phyloP scores from a whole-genome alignment of 2,113 vertebrate species.

The Perccottus glenii region DNA sequence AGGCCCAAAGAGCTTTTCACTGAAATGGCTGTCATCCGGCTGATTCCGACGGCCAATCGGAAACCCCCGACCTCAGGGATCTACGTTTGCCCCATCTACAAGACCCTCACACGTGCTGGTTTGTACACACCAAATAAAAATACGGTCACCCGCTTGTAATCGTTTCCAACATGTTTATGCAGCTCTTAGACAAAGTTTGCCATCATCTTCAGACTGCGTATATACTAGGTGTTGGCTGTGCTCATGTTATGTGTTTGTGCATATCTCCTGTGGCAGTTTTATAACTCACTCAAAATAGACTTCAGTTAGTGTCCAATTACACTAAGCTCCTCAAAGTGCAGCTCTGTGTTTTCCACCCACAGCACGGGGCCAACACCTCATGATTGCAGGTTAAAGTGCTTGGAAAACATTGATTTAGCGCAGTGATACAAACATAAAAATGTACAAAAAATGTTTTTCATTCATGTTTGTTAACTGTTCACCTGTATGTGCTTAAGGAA shows the following conservation, averaged over 20 bases:
- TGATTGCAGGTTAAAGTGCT: constrained; percentile 1
- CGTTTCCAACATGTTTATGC: too few relatives aligned
- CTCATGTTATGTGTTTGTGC: constrained; percentile 33
- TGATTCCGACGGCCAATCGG: constrained; percentile 81
- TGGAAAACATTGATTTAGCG: constrained; percentile 7
- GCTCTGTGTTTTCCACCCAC: constrained; percentile 63
- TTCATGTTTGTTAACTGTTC: constrained; percentile 11
- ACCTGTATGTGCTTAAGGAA: constrained; percentile 75
- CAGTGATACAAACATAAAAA: constrained; percentile 5
- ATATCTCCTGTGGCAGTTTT: constrained; percentile 52
- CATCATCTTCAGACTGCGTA: not conserved
- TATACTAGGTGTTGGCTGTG: not conserved
- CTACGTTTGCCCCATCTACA: constrained; percentile 93
- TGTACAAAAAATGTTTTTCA: not conserved
- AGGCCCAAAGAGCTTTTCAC: constrained; percentile 89
- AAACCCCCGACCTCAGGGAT: constrained; percentile 68
- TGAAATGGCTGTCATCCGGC: constrained; percentile 88
- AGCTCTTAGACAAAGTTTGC: too few relatives aligned
- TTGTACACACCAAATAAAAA: constrained; percentile 26
- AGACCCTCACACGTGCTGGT: constrained; percentile 91
- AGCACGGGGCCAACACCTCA: constrained; percentile 29
- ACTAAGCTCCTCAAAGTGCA: constrained; percentile 57
- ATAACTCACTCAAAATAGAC: constrained; percentile 71
- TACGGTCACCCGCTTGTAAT: not conserved
- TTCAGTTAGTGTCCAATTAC: constrained; percentile 68